Evolutionary conservation across 2,797 vertebrate genomes (phyloP).

Genomic region (Enteromius argenteus): DNA sequence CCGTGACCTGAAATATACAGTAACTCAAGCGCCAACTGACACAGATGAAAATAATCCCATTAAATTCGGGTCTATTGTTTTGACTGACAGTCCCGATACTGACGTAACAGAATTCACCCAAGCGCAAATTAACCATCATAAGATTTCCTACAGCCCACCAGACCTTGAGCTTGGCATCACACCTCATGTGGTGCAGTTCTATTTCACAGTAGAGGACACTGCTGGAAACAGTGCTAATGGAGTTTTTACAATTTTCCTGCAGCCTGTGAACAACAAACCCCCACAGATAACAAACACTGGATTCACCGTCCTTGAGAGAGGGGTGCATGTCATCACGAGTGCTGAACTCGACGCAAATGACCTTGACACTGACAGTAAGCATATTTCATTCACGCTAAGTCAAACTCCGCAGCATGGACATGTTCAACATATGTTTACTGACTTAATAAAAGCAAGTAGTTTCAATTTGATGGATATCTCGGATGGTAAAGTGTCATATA

Average conservation of each 20-base stretch:
- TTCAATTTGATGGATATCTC: constrained; percentile 86
- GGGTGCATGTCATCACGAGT: constrained; percentile 80
- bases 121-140: constrained; percentile 95
- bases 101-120: constrained; percentile 92
- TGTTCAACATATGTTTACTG: constrained; percentile 78
- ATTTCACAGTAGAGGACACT: constrained; percentile 88
- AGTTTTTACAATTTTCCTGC: constrained; percentile 87
- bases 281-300: constrained; percentile 93
- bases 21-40: constrained; percentile 86
- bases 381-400: constrained; percentile 86
- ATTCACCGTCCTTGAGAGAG: constrained; percentile 85
- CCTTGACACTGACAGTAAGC: constrained; percentile 82
- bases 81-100: constrained; percentile 84
- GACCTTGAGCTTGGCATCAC: constrained; percentile 90
- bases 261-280: constrained; percentile 94
- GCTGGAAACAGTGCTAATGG: constrained; percentile 87
- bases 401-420: constrained; percentile 85
- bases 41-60: constrained; percentile 87
- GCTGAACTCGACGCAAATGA: constrained; percentile 86
- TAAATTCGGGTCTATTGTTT: constrained; percentile 84
- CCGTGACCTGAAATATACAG: constrained; percentile 87
- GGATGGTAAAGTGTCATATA: constrained; percentile 84
- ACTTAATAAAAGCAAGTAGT: constrained; percentile 76
- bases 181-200: constrained; percentile 89
- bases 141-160: constrained; percentile 90